These are phyloP conservation scores for Raja brachyura DNA, from an alignment of 2,113 vertebrate species.

Conservation along the genomic window DNA sequence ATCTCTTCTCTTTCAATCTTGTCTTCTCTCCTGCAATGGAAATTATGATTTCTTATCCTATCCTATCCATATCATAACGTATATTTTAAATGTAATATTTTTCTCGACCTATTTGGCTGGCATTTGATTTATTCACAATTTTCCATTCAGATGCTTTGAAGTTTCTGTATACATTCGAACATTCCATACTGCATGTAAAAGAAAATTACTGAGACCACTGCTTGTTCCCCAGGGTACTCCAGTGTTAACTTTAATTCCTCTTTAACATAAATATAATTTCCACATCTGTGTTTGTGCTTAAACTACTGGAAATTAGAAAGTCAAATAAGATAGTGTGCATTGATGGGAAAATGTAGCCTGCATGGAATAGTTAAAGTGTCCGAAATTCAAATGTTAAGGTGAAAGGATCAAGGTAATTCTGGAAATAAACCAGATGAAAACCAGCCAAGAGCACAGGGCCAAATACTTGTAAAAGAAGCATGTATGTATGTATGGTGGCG, in stretches of 20 bases:
- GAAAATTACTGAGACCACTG: background rate
- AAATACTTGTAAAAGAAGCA: background rate
- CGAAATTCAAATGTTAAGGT: background rate
- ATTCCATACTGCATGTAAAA: background rate
- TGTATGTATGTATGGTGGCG: background rate
- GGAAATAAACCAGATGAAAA: background rate
- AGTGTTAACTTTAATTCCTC: background rate
- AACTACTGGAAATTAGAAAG: background rate
- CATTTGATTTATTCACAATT: background rate
- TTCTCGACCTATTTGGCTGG: background rate
- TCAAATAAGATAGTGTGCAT: background rate
- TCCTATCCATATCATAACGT: background rate
- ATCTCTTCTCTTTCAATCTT: too few species aligned
- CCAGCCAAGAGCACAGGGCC: background rate
- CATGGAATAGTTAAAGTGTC: background rate
- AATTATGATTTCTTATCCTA: background rate
- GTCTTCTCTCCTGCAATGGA: background rate
- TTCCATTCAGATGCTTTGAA: background rate
- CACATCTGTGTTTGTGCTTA: background rate
- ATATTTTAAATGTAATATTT: background rate
- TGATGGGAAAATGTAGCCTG: background rate
- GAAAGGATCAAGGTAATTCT: background rate
- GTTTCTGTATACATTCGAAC: background rate
- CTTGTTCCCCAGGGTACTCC: background rate
- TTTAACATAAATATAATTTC: background rate